These are phyloP conservation scores for Acrocera orbiculus DNA, from an alignment of 2,888 invertebrate species.

Conservation along the genomic window DNA sequence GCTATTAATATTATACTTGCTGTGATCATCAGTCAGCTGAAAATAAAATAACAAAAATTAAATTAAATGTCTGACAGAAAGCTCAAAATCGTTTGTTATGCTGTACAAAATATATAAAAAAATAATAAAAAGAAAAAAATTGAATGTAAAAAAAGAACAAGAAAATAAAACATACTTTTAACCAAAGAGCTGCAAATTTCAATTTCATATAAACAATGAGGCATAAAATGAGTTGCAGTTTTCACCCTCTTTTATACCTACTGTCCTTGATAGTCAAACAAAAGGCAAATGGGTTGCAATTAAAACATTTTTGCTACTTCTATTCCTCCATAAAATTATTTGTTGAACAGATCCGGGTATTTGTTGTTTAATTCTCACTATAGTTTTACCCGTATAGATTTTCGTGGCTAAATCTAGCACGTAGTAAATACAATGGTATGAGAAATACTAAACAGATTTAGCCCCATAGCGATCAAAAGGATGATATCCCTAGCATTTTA, in stretches of 20 bases:
- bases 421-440: not conserved
- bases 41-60: too few relatives aligned
- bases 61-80: too few relatives aligned
- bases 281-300: not conserved
- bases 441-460: slow-evolving; percentile 6
- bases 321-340: slow-evolving; percentile 7
- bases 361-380: not conserved
- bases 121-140: too few relatives aligned
- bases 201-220: not conserved
- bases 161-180: too few relatives aligned
- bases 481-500: slow-evolving; percentile 10
- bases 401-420: not conserved
- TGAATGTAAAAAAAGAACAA: too few relatives aligned
- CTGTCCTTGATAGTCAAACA: not conserved
- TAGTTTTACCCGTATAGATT: not conserved
- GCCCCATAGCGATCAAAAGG: slow-evolving; percentile 4
- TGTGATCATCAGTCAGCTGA: too few relatives aligned
- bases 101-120: too few relatives aligned
- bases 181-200: not conserved
- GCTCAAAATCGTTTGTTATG: too few relatives aligned
- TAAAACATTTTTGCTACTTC: slow-evolving; percentile 1
- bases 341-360: slow-evolving; percentile 5
- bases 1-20: too few relatives aligned
- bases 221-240: slow-evolving; percentile 2
- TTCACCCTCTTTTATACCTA: not conserved